Conservation (phyloP, 1,140 invertebrate species). For the Cotesia chilonis region DNA sequence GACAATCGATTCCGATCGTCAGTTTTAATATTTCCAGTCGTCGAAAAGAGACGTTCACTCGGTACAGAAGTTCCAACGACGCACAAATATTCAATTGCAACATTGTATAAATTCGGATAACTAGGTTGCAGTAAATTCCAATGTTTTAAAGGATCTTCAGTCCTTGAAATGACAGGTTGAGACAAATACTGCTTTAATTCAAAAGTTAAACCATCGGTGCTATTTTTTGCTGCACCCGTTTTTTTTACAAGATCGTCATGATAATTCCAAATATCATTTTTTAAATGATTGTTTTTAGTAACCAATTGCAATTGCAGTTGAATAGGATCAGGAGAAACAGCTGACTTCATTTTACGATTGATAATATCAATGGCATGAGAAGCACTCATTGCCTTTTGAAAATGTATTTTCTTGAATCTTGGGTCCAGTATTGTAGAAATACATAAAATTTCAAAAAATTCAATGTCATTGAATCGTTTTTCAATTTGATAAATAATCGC, state of each 20-base stretch:
- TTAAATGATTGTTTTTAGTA: neutral
- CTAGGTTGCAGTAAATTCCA: conserved; percentile 53
- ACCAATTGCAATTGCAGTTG: neutral
- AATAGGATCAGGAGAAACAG: neutral
- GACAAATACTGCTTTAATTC: conserved; percentile 19
- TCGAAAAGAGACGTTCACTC: conserved; percentile 56
- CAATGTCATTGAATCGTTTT: conserved; percentile 48
- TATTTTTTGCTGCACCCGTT: neutral
- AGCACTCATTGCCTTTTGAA: conserved; percentile 26
- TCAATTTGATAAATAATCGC: conserved; percentile 42
- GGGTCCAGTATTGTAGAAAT: conserved; percentile 55
- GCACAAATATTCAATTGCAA: conserved; percentile 50
- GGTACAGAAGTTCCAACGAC: conserved; percentile 57
- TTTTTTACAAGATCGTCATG: neutral
- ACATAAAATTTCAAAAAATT: conserved; percentile 43
- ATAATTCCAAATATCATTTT: neutral
- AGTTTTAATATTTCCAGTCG: conserved; percentile 44
- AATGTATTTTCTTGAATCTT: conserved; percentile 54
- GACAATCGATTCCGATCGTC: conserved; percentile 29
- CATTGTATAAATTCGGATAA: conserved; percentile 49
- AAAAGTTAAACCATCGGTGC: neutral
- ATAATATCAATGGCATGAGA: neutral
- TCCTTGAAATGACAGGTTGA: conserved; percentile 43
- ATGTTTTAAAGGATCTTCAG: conserved; percentile 54
- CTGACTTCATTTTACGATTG: neutral